Percentiles rank a stretch among this genome's conserved stretches.
phyloP scores from a whole-genome alignment of 2,888 invertebrate genomes.

The Drosophila heteroneura region DNA sequence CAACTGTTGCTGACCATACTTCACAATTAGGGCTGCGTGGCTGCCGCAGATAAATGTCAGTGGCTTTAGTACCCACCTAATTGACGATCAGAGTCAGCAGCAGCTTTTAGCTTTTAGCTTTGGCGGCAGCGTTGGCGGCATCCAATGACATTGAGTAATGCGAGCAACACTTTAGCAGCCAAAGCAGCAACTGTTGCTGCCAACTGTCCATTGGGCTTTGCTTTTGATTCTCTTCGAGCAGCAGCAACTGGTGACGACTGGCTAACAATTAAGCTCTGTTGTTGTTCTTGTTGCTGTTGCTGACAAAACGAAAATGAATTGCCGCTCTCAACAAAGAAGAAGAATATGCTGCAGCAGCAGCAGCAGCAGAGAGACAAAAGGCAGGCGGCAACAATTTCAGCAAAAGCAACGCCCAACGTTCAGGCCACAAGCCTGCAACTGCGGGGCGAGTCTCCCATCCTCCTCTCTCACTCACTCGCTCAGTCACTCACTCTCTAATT shows the following conservation, averaged over 20 bases:
- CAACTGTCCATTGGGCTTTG: conserved; percentile 42
- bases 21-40: conserved; percentile 36
- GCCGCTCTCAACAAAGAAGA: conserved; percentile 59
- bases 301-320: conserved; percentile 76
- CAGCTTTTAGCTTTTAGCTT: conserved; percentile 42
- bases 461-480: neutral
- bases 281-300: conserved; percentile 30
- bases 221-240: conserved; percentile 73
- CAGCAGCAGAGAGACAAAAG: conserved; percentile 39
- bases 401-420: conserved; percentile 54
- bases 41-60: conserved; percentile 65
- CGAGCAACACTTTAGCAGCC: conserved; percentile 55
- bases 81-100: conserved; percentile 61
- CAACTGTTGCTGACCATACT: conserved; percentile 28
- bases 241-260: conserved; percentile 67
- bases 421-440: conserved; percentile 22
- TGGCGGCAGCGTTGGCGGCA: conserved; percentile 69
- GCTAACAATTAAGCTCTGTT: conserved; percentile 67
- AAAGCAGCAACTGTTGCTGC: conserved; percentile 24
- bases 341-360: conserved; percentile 19
- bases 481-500: conserved; percentile 47
- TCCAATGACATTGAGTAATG: conserved; percentile 79
- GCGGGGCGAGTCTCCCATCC: conserved; percentile 30
- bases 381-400: conserved; percentile 56
- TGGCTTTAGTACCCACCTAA: conserved; percentile 68